Conservation (phyloP, 1,140 invertebrate genomes). For the Panagrolaimus sp. region DNA sequence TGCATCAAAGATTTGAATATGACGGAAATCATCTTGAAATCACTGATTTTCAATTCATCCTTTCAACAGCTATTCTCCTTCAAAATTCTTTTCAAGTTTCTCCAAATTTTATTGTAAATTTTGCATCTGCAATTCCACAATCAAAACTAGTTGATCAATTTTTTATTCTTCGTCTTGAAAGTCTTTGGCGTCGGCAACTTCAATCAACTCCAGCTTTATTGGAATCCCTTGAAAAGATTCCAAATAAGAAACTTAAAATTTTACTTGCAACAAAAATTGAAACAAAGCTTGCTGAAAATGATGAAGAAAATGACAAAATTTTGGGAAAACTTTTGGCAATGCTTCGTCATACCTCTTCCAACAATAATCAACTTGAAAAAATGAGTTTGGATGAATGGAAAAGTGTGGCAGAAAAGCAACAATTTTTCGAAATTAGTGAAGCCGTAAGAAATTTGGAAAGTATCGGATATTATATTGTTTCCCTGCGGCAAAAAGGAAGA, state of each 20-base stretch:
- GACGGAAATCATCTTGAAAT: constrained; percentile 2
- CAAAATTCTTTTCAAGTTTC: not conserved
- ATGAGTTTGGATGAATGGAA: not conserved
- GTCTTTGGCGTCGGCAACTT: not conserved
- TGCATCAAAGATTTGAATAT: constrained; percentile 2
- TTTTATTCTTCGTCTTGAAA: not conserved
- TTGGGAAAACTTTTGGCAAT: not conserved
- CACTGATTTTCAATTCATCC: not conserved
- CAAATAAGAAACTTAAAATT: not conserved
- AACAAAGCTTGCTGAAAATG: not conserved
- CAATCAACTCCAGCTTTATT: not conserved
- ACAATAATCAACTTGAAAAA: not conserved
- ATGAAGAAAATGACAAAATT: too few relatives aligned
- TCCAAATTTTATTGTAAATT: not conserved
- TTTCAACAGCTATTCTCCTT: not conserved
- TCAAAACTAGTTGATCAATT: not conserved
- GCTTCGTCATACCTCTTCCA: not conserved
- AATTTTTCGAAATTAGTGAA: not conserved
- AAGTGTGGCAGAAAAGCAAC: not conserved
- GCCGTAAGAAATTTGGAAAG: not conserved
- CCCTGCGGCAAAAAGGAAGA: not conserved
- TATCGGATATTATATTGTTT: not conserved
- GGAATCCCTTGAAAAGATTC: not conserved
- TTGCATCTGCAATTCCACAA: not conserved
- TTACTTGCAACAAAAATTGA: not conserved